Conservation (phyloP, 2,113 vertebrate species). For the Thamnophis sirtalis region DNA sequence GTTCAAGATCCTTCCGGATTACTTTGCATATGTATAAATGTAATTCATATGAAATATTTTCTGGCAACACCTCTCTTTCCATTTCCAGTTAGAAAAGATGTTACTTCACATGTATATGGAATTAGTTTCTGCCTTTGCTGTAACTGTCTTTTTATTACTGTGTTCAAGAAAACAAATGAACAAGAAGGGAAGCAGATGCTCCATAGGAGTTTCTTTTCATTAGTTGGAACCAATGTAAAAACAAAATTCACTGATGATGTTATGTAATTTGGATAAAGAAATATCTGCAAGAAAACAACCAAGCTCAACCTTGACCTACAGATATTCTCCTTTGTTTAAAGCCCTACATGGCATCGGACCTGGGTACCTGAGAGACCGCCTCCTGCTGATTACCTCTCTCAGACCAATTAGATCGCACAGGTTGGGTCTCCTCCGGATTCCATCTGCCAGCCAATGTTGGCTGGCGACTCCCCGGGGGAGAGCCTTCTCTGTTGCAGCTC, state of each 20-base stretch:
- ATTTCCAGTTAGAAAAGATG: not conserved
- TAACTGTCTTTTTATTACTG: not conserved
- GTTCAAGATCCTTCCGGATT: not conserved
- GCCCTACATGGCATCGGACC: too few species aligned
- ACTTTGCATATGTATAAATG: not conserved
- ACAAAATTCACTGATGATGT: not conserved
- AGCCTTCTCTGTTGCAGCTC: too few species aligned
- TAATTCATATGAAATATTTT: not conserved
- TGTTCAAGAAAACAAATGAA: not conserved
- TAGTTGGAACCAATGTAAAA: not conserved
- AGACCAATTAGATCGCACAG: too few species aligned
- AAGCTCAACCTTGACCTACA: too few species aligned
- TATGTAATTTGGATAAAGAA: too few species aligned
- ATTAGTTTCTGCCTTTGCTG: not conserved
- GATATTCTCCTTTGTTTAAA: too few species aligned
- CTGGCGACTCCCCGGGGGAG: too few species aligned
- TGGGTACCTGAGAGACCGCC: too few species aligned
- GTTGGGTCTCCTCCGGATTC: too few species aligned
- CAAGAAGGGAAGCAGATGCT: not conserved
- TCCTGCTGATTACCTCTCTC: too few species aligned
- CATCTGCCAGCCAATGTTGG: too few species aligned
- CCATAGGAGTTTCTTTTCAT: not conserved
- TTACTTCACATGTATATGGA: not conserved
- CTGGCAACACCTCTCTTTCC: not conserved
- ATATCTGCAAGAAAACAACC: too few species aligned